Conservation (phyloP, 30 jellyfish, hydroid and myxozoan genomes). For the Haliclystus octoradiatus region DNA sequence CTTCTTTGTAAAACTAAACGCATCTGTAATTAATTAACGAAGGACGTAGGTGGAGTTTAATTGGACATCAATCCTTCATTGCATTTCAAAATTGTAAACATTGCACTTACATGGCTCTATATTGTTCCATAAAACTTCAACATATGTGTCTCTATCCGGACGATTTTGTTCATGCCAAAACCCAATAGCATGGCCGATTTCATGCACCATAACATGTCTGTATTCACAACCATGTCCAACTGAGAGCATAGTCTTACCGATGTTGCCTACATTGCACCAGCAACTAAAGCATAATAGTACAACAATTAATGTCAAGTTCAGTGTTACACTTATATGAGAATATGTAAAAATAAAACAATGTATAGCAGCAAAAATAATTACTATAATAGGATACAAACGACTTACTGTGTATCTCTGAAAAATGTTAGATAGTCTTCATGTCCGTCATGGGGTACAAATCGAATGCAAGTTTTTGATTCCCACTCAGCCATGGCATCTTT, state of each 20-base stretch:
- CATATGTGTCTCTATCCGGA: no score
- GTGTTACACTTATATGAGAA: background rate
- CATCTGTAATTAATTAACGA: no score
- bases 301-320: no score
- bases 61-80: no score
- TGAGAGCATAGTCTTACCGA: conserved; percentile 53
- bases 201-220: conserved; percentile 76
- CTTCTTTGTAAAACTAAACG: no score
- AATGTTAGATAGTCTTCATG: conserved; percentile 56
- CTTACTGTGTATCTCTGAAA: conserved; percentile 77
- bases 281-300: conserved; percentile 24
- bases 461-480: conserved; percentile 80
- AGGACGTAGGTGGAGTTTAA: no score
- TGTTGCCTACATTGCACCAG: conserved; percentile 84
- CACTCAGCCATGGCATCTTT: conserved; percentile 88
- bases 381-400: no score
- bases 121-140: no score
- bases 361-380: no score
- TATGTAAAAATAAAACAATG: background rate
- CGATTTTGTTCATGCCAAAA: no score
- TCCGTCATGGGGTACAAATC: conserved; percentile 58
- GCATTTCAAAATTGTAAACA: no score
- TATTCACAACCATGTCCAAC: conserved; percentile 79
- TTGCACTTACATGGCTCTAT: no score
- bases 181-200: conserved; percentile 91